Evolutionary conservation across 2,888 invertebrate species (phyloP).

Genomic region (Drosophila greeni): DNA sequence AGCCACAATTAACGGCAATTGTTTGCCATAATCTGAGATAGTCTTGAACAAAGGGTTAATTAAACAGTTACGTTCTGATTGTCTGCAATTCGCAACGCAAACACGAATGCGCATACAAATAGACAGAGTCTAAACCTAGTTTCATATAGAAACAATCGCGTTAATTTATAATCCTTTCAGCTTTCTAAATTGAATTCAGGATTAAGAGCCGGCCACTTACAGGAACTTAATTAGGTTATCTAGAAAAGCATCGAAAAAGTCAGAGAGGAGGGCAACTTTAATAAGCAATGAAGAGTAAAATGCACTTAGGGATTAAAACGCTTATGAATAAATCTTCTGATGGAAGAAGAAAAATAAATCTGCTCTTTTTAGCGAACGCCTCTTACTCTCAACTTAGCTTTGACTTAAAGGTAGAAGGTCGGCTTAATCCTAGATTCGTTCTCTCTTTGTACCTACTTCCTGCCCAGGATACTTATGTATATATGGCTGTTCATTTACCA

Average conservation of each 20-base stretch:
- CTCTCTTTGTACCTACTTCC: constrained; percentile 1
- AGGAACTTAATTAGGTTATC: constrained; percentile 15
- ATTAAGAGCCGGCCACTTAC: constrained; percentile 14
- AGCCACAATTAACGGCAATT: constrained; percentile 57
- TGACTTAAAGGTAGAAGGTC: not conserved
- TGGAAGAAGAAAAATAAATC: not conserved
- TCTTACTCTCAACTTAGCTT: not conserved
- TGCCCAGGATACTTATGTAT: not conserved
- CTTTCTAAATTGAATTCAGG: constrained; percentile 22
- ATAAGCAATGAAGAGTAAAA: not conserved
- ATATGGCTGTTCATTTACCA: constrained; percentile 13
- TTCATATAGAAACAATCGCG: constrained; percentile 32
- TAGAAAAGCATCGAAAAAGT: not conserved
- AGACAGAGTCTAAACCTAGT: not conserved
- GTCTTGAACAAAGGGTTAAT: constrained; percentile 53
- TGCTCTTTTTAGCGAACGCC: not conserved
- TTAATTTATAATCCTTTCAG: constrained; percentile 31
- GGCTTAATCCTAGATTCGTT: constrained; percentile 13
- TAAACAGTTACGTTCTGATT: constrained; percentile 43
- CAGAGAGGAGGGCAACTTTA: not conserved
- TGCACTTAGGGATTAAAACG: constrained; percentile 2
- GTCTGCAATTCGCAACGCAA: constrained; percentile 15
- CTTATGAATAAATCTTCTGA: constrained; percentile 1
- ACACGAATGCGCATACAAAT: constrained; percentile 10
- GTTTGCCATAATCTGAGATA: constrained; percentile 46